Conservation (phyloP, 2,113 vertebrate species). For the Trematocara zebra region DNA sequence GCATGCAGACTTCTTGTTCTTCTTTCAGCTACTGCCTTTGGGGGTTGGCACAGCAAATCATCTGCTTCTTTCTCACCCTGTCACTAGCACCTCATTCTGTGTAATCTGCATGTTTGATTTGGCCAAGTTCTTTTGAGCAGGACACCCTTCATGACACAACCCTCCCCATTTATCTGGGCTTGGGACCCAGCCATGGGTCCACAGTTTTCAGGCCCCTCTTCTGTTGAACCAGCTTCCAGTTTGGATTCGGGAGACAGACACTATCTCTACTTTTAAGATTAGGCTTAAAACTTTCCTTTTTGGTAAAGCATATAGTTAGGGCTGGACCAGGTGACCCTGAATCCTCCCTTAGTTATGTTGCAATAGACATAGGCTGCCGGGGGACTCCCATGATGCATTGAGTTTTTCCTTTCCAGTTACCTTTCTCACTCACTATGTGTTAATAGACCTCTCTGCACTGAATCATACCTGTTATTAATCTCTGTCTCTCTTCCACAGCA, state of each 20-base stretch:
- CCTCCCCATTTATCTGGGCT: neutral
- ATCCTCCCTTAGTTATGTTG: neutral
- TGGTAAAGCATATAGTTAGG: neutral
- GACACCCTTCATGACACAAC: neutral
- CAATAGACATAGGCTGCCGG: accelerated
- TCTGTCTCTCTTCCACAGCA: too few relatives aligned
- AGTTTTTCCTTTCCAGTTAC: neutral
- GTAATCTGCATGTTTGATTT: neutral
- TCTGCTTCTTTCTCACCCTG: neutral
- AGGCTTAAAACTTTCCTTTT: neutral
- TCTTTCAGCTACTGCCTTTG: neutral
- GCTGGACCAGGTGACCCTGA: neutral
- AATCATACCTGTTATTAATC: accelerated
- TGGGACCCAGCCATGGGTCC: neutral
- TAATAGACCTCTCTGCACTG: accelerated
- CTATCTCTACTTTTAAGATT: neutral
- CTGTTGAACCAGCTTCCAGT: neutral
- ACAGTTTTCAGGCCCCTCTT: neutral
- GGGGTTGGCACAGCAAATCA: neutral
- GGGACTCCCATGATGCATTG: accelerated
- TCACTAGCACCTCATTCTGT: neutral
- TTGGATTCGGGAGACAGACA: neutral
- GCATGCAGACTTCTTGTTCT: neutral
- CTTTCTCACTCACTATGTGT: neutral
- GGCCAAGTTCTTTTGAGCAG: neutral